Base-by-base conservation (phyloP, 2,888 invertebrate genomes). In the Euplagia quadripunctaria region DNA sequence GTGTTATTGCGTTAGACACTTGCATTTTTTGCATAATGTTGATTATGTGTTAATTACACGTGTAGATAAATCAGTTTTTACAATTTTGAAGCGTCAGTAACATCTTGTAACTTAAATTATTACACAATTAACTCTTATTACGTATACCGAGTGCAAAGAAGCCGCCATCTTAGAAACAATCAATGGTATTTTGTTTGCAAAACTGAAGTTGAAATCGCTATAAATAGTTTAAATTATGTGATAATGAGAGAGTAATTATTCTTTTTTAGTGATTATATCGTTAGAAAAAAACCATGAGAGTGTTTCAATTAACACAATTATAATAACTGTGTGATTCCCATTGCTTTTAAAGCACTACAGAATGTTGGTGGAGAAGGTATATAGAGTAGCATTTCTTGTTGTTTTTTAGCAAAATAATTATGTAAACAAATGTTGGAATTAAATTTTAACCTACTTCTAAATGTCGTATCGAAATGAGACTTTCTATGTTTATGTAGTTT, bases 21-120 rank as follows among this genome's bases (percentile, higher is more conserved):
- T 31, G 58, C 31, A 20, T 20, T 31, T 61, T 61, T 4, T 5
- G 12, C 20, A 31, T 61, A 20, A 12, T 20, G 14, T 16, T 51
- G 16, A 14, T 49, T 14, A 61, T 61, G 31, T 31, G 31, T 31
- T 31, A 61, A 31, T 61, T 61, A 61, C 58, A 31, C 1, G 31
- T 31, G 58, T 61, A 61, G 3, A 61, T 61, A 9, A 61, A 61
- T 61, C 58, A 61, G 58, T 61, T 61, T 31, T 61, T 61, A 61
- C 31, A 61, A 11, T 31, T 4, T 20, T 58, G 20, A n/a, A 11
- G 12, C 8, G 3, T 12, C 49, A 20, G n/a, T 20, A 11, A 5
- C 20, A 31, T 31, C 31, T 61, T 12, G 58, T 61, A 12, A 61
- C 12, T 11, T 31, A 8, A 61, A 61, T 61, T 61, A 61, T 61